These are phyloP conservation scores for Cygnus atratus DNA, from an alignment of 2,113 vertebrate species.

Conservation along the genomic window DNA sequence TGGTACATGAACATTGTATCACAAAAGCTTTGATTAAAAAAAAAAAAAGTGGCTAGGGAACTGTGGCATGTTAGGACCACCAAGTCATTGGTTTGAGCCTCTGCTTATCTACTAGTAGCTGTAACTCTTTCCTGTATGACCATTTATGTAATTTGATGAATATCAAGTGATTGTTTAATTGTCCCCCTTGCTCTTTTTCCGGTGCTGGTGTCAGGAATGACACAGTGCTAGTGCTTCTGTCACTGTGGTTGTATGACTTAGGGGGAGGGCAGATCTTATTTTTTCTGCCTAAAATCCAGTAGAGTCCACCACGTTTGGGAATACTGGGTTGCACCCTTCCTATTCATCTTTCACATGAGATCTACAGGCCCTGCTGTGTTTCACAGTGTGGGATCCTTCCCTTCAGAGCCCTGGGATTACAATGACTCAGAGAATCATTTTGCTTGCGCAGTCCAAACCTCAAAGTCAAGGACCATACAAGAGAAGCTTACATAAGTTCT, in stretches of 20 bases:
- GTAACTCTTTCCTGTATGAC: background rate
- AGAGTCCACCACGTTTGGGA: background rate
- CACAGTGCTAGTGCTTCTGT: background rate
- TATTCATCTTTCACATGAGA: background rate
- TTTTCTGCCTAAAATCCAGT: background rate
- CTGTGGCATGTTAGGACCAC: background rate
- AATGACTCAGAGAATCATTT: background rate
- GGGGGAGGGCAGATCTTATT: background rate
- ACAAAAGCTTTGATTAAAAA: background rate
- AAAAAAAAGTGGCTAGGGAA: background rate
- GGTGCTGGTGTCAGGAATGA: background rate
- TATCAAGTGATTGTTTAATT: background rate
- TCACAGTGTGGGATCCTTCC: background rate
- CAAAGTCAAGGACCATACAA: background rate
- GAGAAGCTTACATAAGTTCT: background rate
- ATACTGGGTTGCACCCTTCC: background rate
- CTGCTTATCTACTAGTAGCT: background rate
- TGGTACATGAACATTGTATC: background rate
- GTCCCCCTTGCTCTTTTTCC: background rate
- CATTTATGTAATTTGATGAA: background rate
- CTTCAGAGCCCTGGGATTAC: background rate
- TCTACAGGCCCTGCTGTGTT: background rate
- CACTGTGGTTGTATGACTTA: background rate
- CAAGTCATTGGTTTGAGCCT: background rate
- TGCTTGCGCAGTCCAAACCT: background rate